Percentiles rank a stretch among this genome's conserved stretches.
Conservation (phyloP, 92 coral and sea anemone species). For the Phenganax stokvisi region DNA sequence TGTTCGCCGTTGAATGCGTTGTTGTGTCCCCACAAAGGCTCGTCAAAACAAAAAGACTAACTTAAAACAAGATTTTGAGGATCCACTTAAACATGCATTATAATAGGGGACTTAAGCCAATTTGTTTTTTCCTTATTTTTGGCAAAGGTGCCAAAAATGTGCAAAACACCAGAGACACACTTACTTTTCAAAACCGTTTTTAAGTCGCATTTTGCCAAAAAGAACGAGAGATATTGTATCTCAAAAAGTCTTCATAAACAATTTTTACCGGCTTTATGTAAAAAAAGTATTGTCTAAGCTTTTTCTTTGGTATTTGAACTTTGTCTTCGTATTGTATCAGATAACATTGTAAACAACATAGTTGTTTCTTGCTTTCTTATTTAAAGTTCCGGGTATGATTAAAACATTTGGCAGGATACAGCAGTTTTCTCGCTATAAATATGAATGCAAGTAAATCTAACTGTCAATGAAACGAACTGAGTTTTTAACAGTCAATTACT, state of each 20-base stretch:
- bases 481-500: not conserved
- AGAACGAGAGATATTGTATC: not conserved
- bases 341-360: not conserved
- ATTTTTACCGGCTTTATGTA: not conserved
- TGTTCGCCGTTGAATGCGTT: not conserved
- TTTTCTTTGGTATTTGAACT: not conserved
- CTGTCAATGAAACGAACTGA: not conserved
- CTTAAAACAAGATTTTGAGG: slow-evolving; percentile 5
- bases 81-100: slow-evolving; percentile 10
- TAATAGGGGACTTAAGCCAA: slow-evolving; percentile 13
- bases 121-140: not conserved
- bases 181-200: not conserved
- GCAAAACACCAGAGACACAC: not conserved
- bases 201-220: not conserved
- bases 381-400: not conserved
- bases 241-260: no score
- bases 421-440: not conserved
- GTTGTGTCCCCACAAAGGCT: slow-evolving; percentile 4
- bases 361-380: not conserved
- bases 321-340: slow-evolving; percentile 20
- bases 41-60: slow-evolving; percentile 12
- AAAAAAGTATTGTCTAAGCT: not conserved
- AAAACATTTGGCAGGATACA: not conserved
- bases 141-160: not conserved
- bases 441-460: not conserved